Evolutionary conservation across 2,797 vertebrate species (phyloP).

Genomic region (Karalla daura): DNA sequence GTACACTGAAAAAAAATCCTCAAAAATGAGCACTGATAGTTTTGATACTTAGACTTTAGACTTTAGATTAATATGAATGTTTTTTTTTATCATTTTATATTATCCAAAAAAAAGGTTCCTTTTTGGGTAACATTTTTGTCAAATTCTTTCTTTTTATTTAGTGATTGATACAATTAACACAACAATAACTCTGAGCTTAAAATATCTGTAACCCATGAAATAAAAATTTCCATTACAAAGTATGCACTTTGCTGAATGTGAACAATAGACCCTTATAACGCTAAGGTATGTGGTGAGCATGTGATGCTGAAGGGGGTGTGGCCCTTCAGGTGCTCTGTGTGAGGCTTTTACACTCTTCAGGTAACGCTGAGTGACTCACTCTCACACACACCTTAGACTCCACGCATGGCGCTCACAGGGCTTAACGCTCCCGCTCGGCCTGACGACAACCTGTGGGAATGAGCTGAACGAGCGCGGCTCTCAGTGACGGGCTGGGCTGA

Average conservation of each 20-base stretch:
- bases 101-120: background rate
- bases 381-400: conserved; percentile 68
- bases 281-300: conserved; percentile 70
- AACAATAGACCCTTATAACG: conserved; percentile 68
- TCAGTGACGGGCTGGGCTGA: conserved; percentile 10
- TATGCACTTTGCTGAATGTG: conserved; percentile 35
- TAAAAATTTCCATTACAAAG: conserved; percentile 36
- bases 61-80: too few species aligned
- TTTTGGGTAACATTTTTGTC: background rate
- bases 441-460: conserved; percentile 33
- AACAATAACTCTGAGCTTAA: background rate
- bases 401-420: conserved; percentile 32
- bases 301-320: conserved; percentile 76
- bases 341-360: conserved; percentile 63
- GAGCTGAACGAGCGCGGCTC: conserved; percentile 1
- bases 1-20: background rate
- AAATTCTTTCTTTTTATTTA: too few species aligned
- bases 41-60: too few species aligned
- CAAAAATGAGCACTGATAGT: background rate
- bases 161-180: too few species aligned
- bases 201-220: conserved; percentile 1
- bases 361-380: conserved; percentile 73
- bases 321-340: conserved; percentile 59
- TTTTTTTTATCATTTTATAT: too few species aligned
- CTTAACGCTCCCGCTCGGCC: conserved; percentile 24